Percentiles rank a stretch among this genome's conserved stretches.
Evolutionary conservation across 2,113 vertebrate genomes (phyloP).

Genomic region (Gulo gulo): DNA sequence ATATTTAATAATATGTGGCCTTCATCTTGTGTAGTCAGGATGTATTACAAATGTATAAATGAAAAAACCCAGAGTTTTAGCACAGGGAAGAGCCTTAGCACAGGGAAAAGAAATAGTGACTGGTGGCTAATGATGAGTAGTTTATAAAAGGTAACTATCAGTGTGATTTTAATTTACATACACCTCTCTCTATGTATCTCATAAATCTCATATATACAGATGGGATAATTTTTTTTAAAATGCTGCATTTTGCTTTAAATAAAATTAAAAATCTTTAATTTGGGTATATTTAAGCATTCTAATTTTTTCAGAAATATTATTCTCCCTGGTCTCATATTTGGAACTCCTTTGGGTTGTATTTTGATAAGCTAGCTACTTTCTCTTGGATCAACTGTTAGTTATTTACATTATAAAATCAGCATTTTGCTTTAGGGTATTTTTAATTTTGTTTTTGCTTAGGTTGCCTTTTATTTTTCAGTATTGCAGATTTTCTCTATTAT

Average conservation of each 20-base stretch:
- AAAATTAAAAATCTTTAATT: conserved; percentile 46
- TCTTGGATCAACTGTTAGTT: not conserved
- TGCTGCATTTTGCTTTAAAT: conserved; percentile 52
- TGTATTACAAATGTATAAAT: not conserved
- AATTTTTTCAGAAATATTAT: conserved; percentile 15
- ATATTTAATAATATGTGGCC: not conserved
- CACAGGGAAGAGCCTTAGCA: not conserved
- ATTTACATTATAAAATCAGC: not conserved
- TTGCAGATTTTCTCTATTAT: not conserved
- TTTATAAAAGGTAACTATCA: not conserved
- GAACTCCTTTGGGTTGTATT: not conserved
- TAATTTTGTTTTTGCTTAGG: conserved; percentile 48
- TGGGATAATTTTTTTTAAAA: conserved; percentile 9
- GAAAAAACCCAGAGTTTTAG: not conserved
- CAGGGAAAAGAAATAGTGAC: not conserved
- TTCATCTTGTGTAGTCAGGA: not conserved
- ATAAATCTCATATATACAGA: not conserved
- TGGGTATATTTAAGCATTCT: not conserved
- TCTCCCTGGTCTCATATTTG: not conserved
- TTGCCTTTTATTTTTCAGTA: not conserved
- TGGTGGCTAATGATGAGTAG: not conserved
- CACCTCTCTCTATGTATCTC: not conserved
- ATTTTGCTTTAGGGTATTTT: not conserved
- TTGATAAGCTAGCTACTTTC: not conserved
- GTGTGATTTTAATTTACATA: conserved; percentile 67